Percentiles rank a stretch among this genome's conserved stretches.
phyloP scores from a whole-genome alignment of 2,113 vertebrate genomes.

The Prunella fulvescens region DNA sequence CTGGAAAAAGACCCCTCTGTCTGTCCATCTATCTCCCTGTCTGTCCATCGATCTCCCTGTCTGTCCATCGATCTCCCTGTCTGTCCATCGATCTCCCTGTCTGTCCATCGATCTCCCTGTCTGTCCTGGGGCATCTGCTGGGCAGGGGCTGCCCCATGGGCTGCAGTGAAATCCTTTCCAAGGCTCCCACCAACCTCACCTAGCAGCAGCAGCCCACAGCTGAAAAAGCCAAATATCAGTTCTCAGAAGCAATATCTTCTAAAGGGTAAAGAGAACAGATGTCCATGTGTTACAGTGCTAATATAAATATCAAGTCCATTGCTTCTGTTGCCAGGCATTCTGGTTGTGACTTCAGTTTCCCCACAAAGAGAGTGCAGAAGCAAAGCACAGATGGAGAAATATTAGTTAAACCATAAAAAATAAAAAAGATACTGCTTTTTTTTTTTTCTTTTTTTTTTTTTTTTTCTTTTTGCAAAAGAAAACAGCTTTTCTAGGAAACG shows the following conservation, averaged over 20 bases:
- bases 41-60: neutral
- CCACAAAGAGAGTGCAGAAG: neutral
- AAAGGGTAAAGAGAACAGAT: constrained; percentile 23
- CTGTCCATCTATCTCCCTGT: accelerated
- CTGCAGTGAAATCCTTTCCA: neutral
- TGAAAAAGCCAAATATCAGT: constrained; percentile 1
- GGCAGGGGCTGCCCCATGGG: neutral
- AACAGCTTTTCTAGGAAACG: neutral
- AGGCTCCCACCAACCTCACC: neutral
- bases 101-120: no score
- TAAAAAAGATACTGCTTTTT: neutral
- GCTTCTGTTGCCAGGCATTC: constrained; percentile 21
- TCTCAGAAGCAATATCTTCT: neutral
- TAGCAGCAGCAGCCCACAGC: neutral
- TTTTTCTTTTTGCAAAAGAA: neutral
- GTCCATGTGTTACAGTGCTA: constrained; percentile 1
- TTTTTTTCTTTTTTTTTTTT: neutral
- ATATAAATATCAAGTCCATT: constrained; percentile 28
- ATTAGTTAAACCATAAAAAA: neutral
- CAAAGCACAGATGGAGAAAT: constrained; percentile 37
- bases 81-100: accelerated
- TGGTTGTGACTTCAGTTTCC: constrained; percentile 5
- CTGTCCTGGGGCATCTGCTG: neutral
- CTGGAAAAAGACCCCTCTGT: neutral
- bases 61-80: neutral